Evolutionary conservation across 2,888 invertebrate species (phyloP).

Genomic region (Diploptera punctata): DNA sequence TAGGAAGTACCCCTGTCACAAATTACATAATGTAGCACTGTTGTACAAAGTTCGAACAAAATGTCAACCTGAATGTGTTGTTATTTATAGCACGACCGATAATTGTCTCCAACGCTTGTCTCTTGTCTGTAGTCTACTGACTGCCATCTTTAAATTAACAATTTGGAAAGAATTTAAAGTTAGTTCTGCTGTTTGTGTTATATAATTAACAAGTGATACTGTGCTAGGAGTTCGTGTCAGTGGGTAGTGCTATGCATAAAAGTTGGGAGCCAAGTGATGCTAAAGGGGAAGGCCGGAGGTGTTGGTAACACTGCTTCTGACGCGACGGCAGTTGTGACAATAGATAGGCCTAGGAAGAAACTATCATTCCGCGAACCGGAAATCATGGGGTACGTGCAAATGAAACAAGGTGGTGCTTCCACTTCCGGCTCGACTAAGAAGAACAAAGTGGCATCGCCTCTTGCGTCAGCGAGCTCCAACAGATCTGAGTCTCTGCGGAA

Average conservation of each 20-base stretch:
- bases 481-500: slow-evolving; percentile 32
- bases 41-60: too few species aligned
- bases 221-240: neutral
- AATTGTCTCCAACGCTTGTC: too few species aligned
- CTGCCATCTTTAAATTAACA: too few species aligned
- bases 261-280: slow-evolving; percentile 24
- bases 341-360: slow-evolving; percentile 79
- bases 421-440: slow-evolving; percentile 45
- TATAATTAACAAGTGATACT: too few species aligned
- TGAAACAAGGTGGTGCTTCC: slow-evolving; percentile 48
- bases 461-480: neutral
- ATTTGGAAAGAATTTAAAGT: too few species aligned
- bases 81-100: too few species aligned
- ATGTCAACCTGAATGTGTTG: too few species aligned
- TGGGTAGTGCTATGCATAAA: neutral
- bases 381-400: slow-evolving; percentile 61
- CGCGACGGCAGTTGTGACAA: slow-evolving; percentile 55
- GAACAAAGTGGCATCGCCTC: neutral
- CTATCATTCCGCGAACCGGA: slow-evolving; percentile 88
- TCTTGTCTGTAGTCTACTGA: too few species aligned
- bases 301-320: slow-evolving; percentile 49
- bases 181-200: too few species aligned
- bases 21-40: too few species aligned
- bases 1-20: too few species aligned
- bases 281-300: slow-evolving; percentile 43